Evolutionary conservation across 1,140 invertebrate genomes (phyloP), one percentile per base, ranked within the genome.

Genomic region (Drosophila mojavensis): DNA sequence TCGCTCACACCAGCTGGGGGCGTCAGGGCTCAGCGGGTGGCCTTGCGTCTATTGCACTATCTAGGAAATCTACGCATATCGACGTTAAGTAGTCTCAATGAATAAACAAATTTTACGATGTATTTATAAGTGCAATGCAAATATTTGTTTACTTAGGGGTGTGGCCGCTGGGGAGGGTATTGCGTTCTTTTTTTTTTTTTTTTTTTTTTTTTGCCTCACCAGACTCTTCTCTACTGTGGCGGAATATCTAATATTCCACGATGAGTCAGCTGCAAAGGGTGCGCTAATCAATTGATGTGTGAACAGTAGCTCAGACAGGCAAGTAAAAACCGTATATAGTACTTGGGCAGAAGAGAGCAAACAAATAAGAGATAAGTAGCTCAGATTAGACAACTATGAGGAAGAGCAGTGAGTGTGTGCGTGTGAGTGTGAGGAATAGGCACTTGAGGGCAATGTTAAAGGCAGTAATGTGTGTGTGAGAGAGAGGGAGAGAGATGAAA

Each of bases 51-150:
- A 39, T 33, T 39, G 5, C 13, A 59, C 67, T 70, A 79, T 79
- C 62, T 82, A 86, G 82, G 82, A 86, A 86, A 88, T 88, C 72
- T 68, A 71, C 72, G 63, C 60, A 61, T 66, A 75, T 83, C 69
- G 73, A 33, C 33, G 64, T 85, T 81, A 77, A 82, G 82, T 88
- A 88, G 73, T 83, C 86, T 79, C 73, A 62, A 80, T 89, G 70
- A 78, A 75, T 84, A 84, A 88, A 89, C 84, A 89, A 79, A 88
- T 81, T 89, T 84, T 75, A 84, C 80, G 80, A 78, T 84, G 80
- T 84, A 78, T 89, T 78, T 83, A 75, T 80, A 84, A 88, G 83
- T 83, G 77, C 72, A 78, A 60, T 58, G 77, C 68, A 80, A 88
- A 88, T 80, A 88, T 88, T 88, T 78, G 55, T 24, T 51, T 68